Conservation (phyloP, 2,888 invertebrate species). For the Drosophila vallismaia region DNA sequence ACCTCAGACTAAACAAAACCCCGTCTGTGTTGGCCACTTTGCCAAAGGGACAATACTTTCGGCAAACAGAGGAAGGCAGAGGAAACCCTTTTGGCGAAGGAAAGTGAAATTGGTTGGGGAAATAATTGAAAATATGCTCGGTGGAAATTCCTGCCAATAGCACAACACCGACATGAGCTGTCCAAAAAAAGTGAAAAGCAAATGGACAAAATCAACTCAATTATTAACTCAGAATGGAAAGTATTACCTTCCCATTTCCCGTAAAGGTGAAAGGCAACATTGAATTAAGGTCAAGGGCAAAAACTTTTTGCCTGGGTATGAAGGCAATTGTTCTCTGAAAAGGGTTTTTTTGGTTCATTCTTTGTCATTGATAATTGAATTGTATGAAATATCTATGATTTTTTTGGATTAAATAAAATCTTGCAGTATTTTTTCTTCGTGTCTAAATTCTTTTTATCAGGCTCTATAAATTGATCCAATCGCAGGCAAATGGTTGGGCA, state of each 20-base stretch:
- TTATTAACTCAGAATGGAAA: conserved; percentile 51
- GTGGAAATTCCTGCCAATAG: conserved; percentile 56
- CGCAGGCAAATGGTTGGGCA: conserved; percentile 14
- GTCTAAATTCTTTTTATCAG: conserved; percentile 1
- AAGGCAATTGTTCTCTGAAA: conserved; percentile 26
- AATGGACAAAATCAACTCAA: conserved; percentile 61
- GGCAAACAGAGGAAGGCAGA: conserved; percentile 29
- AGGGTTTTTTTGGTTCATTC: conserved; percentile 20
- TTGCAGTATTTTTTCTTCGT: background rate
- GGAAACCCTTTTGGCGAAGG: conserved; percentile 31
- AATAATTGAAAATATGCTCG: conserved; percentile 72
- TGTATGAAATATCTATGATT: conserved; percentile 7
- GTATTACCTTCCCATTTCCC: conserved; percentile 2
- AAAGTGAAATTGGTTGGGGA: conserved; percentile 49
- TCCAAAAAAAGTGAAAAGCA: conserved; percentile 38
- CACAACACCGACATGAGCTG: conserved; percentile 19
- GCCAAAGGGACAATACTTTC: conserved; percentile 25
- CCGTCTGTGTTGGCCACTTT: conserved; percentile 21
- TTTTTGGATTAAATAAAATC: background rate
- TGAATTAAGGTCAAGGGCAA: conserved; percentile 32
- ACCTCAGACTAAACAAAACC: conserved; percentile 22
- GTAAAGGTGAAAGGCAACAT: conserved; percentile 27
- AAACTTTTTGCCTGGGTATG: conserved; percentile 1
- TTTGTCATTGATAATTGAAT: conserved; percentile 32
- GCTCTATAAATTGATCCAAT: background rate